These are phyloP conservation scores for Laupala kohalensis DNA, from an alignment of 1,140 invertebrate genomes.

Conservation along the genomic window DNA sequence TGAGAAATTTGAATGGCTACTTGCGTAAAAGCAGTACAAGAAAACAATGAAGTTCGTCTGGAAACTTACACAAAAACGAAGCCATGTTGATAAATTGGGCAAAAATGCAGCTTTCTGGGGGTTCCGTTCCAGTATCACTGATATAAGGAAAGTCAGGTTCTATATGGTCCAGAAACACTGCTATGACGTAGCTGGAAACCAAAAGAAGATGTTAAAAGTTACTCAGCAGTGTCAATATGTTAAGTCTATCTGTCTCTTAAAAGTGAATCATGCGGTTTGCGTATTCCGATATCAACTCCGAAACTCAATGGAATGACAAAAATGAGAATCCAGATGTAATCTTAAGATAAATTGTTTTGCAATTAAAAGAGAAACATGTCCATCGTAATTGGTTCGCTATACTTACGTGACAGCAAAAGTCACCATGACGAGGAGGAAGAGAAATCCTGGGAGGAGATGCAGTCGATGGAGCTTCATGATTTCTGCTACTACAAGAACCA, in stretches of 20 bases:
- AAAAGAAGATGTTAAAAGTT: constrained; percentile 14
- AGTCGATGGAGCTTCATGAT: background rate
- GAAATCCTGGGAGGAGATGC: background rate
- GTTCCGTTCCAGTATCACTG: constrained; percentile 57
- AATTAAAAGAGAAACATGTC: too few relatives aligned
- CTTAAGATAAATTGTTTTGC: too few relatives aligned
- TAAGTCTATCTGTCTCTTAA: too few relatives aligned
- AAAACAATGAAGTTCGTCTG: too few relatives aligned
- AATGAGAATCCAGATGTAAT: too few relatives aligned
- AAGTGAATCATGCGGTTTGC: too few relatives aligned
- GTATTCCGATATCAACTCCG: too few relatives aligned
- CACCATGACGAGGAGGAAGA: background rate
- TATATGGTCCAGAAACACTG: constrained; percentile 50
- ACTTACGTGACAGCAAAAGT: background rate
- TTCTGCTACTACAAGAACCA: background rate
- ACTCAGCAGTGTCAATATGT: too few relatives aligned
- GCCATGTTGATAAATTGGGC: constrained; percentile 58
- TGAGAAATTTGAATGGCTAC: too few relatives aligned
- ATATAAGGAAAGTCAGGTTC: constrained; percentile 62
- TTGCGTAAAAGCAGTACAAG: too few relatives aligned
- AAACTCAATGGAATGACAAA: too few relatives aligned
- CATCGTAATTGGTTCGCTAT: too few relatives aligned
- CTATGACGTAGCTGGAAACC: constrained; percentile 44
- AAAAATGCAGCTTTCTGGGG: constrained; percentile 68
- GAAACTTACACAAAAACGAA: constrained; percentile 53